A percentile compares a stretch with the other conserved stretches of the same genome.
These are phyloP conservation scores for Drosophila paulistorum DNA, from an alignment of 1,140 invertebrate species.

Conservation along the genomic window DNA sequence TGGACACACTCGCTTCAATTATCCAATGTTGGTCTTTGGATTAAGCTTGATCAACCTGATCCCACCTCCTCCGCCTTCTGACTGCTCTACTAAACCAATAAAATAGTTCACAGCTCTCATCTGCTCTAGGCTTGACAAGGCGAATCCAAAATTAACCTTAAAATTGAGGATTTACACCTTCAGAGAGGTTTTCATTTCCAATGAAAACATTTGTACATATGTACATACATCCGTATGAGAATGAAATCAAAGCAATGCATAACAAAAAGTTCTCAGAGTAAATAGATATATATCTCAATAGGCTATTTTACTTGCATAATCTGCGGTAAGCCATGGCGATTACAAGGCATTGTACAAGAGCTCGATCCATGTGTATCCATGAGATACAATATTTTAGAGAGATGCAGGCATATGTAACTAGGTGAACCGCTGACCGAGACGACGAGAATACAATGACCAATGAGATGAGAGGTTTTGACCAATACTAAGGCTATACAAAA, in stretches of 20 bases:
- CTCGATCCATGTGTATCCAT: constrained; percentile 38
- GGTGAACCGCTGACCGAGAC: constrained; percentile 40
- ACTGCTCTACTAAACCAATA: constrained; percentile 71
- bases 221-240: not conserved
- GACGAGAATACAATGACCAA: constrained; percentile 35
- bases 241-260: constrained; percentile 36
- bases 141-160: constrained; percentile 55
- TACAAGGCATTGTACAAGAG: constrained; percentile 64
- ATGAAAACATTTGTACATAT: constrained; percentile 20
- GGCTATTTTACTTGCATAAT: constrained; percentile 61
- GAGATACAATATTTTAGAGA: constrained; percentile 46
- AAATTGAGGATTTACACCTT: constrained; percentile 70
- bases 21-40: constrained; percentile 12
- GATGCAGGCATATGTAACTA: constrained; percentile 52
- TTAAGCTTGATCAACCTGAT: constrained; percentile 3
- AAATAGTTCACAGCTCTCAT: constrained; percentile 57
- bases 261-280: constrained; percentile 36
- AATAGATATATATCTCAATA: constrained; percentile 2
- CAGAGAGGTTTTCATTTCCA: constrained; percentile 31
- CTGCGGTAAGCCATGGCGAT: constrained; percentile 67
- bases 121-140: constrained; percentile 5
- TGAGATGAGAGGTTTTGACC: constrained; percentile 34
- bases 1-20: constrained; percentile 8
- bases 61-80: constrained; percentile 19
- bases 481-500: constrained; percentile 13